Evolutionary conservation across 2,888 invertebrate species (phyloP).

Genomic region (Plebejus melissa): DNA sequence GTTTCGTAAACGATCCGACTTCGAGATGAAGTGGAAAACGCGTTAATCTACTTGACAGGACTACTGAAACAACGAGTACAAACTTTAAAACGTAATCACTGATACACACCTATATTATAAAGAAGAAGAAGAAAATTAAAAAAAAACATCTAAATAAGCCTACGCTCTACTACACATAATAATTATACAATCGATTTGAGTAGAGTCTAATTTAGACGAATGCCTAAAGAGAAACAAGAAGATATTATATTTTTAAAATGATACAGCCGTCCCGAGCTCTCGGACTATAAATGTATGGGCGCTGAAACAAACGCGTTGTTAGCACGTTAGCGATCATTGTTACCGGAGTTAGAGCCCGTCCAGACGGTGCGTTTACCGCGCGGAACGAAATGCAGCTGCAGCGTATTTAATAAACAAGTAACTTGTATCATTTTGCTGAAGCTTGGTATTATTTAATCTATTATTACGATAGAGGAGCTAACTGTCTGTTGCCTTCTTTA

Average conservation of each 20-base stretch:
- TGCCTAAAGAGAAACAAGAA: not conserved
- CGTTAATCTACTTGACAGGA: not conserved
- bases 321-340: conserved; percentile 58
- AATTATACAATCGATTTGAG: too few relatives aligned
- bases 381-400: conserved; percentile 49
- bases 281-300: conserved; percentile 44
- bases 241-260: not conserved
- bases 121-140: not conserved
- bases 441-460: too few relatives aligned
- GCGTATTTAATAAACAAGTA: too few relatives aligned
- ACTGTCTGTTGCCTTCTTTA: too few relatives aligned
- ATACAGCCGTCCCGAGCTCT: not conserved
- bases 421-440: too few relatives aligned
- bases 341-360: conserved; percentile 47
- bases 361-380: not conserved
- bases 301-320: conserved; percentile 61
- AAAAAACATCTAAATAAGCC: not conserved
- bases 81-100: too few relatives aligned
- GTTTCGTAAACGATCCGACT: conserved; percentile 6
- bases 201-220: not conserved
- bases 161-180: not conserved
- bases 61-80: not conserved
- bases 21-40: not conserved
- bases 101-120: too few relatives aligned
- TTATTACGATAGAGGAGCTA: not conserved